A percentile compares a stretch with the other conserved stretches of the same genome.
Evolutionary conservation across 1,140 invertebrate genomes (phyloP).

Genomic region (Bombyx mandarina): DNA sequence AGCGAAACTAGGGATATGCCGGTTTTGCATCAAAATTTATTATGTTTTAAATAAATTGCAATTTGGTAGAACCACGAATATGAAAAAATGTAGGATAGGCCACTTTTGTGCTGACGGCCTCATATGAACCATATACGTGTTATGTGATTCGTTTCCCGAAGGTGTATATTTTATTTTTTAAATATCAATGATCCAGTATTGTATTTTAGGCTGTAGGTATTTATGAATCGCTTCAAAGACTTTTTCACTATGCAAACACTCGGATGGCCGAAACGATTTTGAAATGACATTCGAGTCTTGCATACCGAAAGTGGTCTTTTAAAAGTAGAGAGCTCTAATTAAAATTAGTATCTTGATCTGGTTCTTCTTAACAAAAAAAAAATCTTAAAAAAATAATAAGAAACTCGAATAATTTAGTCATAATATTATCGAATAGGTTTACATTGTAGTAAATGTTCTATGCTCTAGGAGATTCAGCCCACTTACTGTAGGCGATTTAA

Average conservation of each 20-base stretch:
- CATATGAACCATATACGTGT: slow-evolving; percentile 10
- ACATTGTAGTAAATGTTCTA: too few relatives aligned
- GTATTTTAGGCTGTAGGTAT: slow-evolving; percentile 43
- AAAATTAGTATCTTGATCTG: slow-evolving; percentile 1
- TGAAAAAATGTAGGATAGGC: too few relatives aligned
- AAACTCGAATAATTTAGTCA: slow-evolving; percentile 11
- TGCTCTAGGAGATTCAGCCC: background rate
- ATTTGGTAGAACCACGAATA: too few relatives aligned
- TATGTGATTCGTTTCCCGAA: slow-evolving; percentile 40
- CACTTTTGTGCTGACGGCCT: too few relatives aligned
- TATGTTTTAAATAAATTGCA: too few relatives aligned
- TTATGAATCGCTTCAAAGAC: slow-evolving; percentile 26
- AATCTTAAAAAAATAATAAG: background rate
- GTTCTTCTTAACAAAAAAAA: background rate
- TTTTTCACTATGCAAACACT: background rate
- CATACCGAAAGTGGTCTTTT: background rate
- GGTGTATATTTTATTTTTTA: slow-evolving; percentile 51
- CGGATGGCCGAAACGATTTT: background rate
- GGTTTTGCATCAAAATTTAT: too few relatives aligned
- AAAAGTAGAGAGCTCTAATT: background rate
- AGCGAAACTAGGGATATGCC: too few relatives aligned
- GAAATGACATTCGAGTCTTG: too few relatives aligned
- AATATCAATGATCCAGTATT: slow-evolving; percentile 47
- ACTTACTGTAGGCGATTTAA: slow-evolving; percentile 19
- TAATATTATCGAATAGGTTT: slow-evolving; percentile 2